Evolutionary conservation across 1,140 invertebrate genomes (phyloP), one percentile per base, ranked within the genome.

Genomic region (Pentalonia nigronervosa): DNA sequence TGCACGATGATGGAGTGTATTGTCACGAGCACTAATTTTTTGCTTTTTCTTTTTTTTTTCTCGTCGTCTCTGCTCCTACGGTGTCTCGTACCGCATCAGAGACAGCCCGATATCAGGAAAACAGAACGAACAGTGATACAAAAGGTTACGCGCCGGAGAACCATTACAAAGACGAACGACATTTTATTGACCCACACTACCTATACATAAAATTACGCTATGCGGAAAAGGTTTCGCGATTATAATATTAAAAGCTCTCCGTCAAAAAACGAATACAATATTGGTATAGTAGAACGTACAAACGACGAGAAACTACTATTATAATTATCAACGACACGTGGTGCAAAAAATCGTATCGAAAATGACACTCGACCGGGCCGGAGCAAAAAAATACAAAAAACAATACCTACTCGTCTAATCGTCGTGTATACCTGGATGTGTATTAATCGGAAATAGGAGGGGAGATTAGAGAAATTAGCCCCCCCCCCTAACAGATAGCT

Each of bases 1-100:
- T 30, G 8, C 30, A 88, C 47, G 87, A 88, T 88, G 87, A 88
- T 88, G 87, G 87, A 88, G 87, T 88, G 45, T 53, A 50, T 47
- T 50, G 87, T 88, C 87, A 88, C n/a, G 20, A 36, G n/a, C 47
- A 88, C 47, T 34, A 30, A 50, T 88, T 36, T 76, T 76, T 67
- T n/a, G 30, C 30, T 34, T 76, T 76, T 88, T 88, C 41, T 88
- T 88, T 88, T 88, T 53, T 53, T 23, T 23, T 53, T 8, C 50
- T 53, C 17, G 21, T 30, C n/a, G 7, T 88, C 47, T n/a, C 60
- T n/a, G 11, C 14, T 67, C 17, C 30, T 30, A 4, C 11, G 60
- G 50, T 4, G 60, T 88, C 17, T 34, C 47, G 47, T 21, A n/a
- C 50, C 87, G 47, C 47, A 48, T 48, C 47, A 48, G 47, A 50